Conservation (phyloP, 1,140 invertebrate genomes). For the Ditylenchus dipsaci region DNA sequence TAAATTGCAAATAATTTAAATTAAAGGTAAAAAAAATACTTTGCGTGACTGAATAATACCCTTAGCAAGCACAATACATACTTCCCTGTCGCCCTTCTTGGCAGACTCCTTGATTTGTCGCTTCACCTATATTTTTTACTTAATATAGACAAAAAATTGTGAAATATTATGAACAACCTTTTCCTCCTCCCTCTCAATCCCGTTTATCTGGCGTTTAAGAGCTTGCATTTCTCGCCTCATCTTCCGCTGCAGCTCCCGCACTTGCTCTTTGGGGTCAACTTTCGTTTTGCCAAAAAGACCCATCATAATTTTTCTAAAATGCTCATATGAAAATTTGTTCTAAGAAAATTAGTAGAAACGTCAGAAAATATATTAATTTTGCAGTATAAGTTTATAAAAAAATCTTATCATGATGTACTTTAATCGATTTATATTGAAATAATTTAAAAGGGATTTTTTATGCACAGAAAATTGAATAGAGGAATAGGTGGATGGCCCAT, state of each 20-base stretch:
- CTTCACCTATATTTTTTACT: constrained; percentile 65
- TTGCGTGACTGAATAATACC: constrained; percentile 85
- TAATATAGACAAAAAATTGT: constrained; percentile 12
- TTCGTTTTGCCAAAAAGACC: constrained; percentile 51
- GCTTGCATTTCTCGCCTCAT: constrained; percentile 84
- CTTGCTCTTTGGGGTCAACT: constrained; percentile 65
- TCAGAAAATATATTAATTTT: no score
- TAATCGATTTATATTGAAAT: no score
- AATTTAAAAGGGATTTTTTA: no score
- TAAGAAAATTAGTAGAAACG: no score
- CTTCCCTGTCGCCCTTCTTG: constrained; percentile 88
- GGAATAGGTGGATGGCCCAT: no score
- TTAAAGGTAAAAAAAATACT: constrained; percentile 61
- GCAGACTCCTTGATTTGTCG: constrained; percentile 87
- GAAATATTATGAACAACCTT: constrained; percentile 65
- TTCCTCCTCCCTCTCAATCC: constrained; percentile 90
- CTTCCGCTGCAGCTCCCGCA: constrained; percentile 88
- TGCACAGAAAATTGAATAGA: no score
- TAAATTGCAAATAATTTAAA: constrained; percentile 14
- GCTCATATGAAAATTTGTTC: not conserved
- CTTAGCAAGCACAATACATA: constrained; percentile 88
- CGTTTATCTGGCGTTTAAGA: constrained; percentile 84
- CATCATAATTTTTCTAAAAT: constrained; percentile 39
- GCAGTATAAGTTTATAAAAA: no score
- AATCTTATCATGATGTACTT: no score